phyloP scores from a whole-genome alignment of 1,140 invertebrate species.

The Heliothis subflexa region DNA sequence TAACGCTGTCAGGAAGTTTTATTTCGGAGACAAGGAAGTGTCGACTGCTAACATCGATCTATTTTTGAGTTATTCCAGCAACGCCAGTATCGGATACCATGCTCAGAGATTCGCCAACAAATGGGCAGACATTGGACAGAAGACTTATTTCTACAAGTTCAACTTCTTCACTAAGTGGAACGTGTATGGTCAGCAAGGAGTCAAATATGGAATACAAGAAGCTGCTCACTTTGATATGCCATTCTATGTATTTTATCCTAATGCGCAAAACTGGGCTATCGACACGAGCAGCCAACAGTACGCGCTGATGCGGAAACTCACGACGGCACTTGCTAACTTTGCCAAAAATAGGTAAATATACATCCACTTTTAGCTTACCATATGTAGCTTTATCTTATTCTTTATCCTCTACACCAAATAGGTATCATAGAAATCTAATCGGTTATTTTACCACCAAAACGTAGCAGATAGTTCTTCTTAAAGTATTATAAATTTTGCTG shows the following conservation, averaged over 20 bases:
- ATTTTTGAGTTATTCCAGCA: slow-evolving; percentile 69
- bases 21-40: slow-evolving; percentile 78
- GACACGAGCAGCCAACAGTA: slow-evolving; percentile 56
- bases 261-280: slow-evolving; percentile 55
- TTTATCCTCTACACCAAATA: not conserved
- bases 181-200: slow-evolving; percentile 52
- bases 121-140: slow-evolving; percentile 59
- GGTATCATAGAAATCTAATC: too few species aligned
- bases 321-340: slow-evolving; percentile 85
- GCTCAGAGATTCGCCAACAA: slow-evolving; percentile 70
- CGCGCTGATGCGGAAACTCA: slow-evolving; percentile 75
- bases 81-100: slow-evolving; percentile 73
- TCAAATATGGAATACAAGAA: slow-evolving; percentile 56
- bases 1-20: slow-evolving; percentile 77
- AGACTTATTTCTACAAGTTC: slow-evolving; percentile 63
- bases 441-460: too few species aligned
- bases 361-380: not conserved
- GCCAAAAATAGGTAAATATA: slow-evolving; percentile 84
- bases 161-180: slow-evolving; percentile 61
- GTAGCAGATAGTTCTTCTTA: too few species aligned
- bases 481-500: not conserved
- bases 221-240: slow-evolving; percentile 69
- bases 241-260: slow-evolving; percentile 66
- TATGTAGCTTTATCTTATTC: too few species aligned
- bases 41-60: slow-evolving; percentile 59